Percentiles rank a stretch among this genome's conserved stretches.
Evolutionary conservation across 2,113 vertebrate genomes (phyloP).

Genomic region (Limanda limanda): DNA sequence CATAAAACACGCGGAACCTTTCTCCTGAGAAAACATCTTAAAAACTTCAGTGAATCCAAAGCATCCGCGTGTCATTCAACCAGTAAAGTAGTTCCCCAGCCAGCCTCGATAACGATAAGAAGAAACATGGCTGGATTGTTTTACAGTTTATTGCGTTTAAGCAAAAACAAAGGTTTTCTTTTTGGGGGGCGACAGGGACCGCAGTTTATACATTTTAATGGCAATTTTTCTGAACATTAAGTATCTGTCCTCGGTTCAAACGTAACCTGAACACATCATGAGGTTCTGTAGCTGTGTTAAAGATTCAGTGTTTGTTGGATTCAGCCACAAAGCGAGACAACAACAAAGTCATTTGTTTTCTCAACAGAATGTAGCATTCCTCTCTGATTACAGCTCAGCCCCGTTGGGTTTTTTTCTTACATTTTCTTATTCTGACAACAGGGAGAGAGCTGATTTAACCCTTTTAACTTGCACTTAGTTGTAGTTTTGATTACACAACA

Average conservation of each 20-base stretch:
- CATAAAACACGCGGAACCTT: too few relatives aligned
- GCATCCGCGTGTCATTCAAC: background rate
- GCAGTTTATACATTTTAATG: background rate
- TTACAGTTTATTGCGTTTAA: background rate
- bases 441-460: too few relatives aligned
- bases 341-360: background rate
- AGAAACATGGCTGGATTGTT: background rate
- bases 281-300: background rate
- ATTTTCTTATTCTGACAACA: background rate
- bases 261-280: background rate
- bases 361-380: background rate
- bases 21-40: background rate
- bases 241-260: accelerated
- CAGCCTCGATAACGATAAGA: accelerated
- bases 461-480: background rate
- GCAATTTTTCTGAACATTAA: too few relatives aligned
- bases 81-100: background rate
- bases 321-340: background rate
- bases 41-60: background rate
- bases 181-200: too few relatives aligned
- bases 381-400: conserved; percentile 4
- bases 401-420: background rate
- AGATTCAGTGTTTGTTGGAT: background rate
- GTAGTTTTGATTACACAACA: background rate
- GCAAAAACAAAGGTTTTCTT: too few relatives aligned